phyloP scores from a whole-genome alignment of 2,888 invertebrate species.

The Caenorhabditis becei region DNA sequence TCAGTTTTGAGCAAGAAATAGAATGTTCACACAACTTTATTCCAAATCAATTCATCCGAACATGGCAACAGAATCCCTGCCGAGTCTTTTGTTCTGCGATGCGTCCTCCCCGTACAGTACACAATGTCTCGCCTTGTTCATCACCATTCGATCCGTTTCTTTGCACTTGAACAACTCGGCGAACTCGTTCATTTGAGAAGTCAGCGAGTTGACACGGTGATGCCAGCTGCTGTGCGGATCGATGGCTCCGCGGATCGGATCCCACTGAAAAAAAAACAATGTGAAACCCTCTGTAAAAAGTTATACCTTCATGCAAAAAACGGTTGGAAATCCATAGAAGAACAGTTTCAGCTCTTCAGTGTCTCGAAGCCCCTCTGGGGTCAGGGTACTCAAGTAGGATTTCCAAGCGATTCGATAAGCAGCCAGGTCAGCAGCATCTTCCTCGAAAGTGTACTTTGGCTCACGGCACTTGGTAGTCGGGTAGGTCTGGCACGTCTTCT shows the following conservation, averaged over 20 bases:
- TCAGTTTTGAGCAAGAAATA: too few relatives aligned
- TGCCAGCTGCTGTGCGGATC: background rate
- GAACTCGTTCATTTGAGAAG: conserved; percentile 3
- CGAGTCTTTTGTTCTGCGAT: background rate
- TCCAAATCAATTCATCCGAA: too few relatives aligned
- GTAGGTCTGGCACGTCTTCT: conserved; percentile 10
- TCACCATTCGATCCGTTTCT: conserved; percentile 2
- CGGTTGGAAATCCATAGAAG: background rate
- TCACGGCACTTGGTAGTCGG: background rate
- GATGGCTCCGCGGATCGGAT: too few relatives aligned
- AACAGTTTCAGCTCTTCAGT: conserved; percentile 4
- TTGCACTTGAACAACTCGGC: background rate
- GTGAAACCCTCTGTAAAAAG: too few relatives aligned
- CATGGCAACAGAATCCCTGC: background rate
- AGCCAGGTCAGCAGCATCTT: conserved; percentile 23
- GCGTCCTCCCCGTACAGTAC: background rate
- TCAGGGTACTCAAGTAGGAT: background rate
- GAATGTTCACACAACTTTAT: background rate
- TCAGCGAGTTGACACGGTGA: background rate
- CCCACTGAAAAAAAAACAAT: too few relatives aligned
- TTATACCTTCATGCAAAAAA: background rate
- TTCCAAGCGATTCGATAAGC: conserved; percentile 10
- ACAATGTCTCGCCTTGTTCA: background rate
- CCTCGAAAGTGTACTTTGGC: conserved; percentile 1
- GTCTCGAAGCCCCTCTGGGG: background rate